Evolutionary conservation across 2,797 vertebrate species (phyloP), one percentile per base, ranked within the genome.

Genomic region (Hirundo rustica): DNA sequence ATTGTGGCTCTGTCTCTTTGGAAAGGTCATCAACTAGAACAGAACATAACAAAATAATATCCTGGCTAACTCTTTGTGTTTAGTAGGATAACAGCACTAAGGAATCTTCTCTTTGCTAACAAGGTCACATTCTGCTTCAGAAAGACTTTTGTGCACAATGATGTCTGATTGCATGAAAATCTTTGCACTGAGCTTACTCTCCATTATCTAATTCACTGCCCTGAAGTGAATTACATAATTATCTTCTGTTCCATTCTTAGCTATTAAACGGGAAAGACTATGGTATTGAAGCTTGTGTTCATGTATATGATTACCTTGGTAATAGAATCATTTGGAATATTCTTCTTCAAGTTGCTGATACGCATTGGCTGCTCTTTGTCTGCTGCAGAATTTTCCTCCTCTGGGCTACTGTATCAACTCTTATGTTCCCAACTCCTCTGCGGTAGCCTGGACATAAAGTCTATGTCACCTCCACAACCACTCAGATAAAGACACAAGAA

Each of bases 101-200:
- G 36, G 45, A 92, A 73, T 71, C 58, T 66, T 85, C 50, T 87
- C 18, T 48, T 53, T 70, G 50, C 25, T 89, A 77, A 50, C 16
- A 86, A 90, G 48, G n/a, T 64, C 61, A 71, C 34, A 20, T 62
- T 66, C 11, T 72, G 16, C 40, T 76, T 70, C 26, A 79, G 67
- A 60, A 85, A 82, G 36, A 34, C 60, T 50, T 77, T 45, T 0
- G 0, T 61, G 38, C 42, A 71, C 25, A 38, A 0, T 0, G 21
- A 60, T 60, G 21, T 70, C 48, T 53, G 50, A 86, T 22, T 65
- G 36, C n/a, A 64, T 57, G 38, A 38, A 38, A 71, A 9, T 74
- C 25, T 70, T 75, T 82, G 23, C 19, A 45, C 26, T 81, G 27
- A 85, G 45, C 22, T 85, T 70, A n/a, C 18, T 82, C 40, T 85